Evolutionary conservation across 2,797 vertebrate genomes (phyloP).

Genomic region (Spea hammondii): DNA sequence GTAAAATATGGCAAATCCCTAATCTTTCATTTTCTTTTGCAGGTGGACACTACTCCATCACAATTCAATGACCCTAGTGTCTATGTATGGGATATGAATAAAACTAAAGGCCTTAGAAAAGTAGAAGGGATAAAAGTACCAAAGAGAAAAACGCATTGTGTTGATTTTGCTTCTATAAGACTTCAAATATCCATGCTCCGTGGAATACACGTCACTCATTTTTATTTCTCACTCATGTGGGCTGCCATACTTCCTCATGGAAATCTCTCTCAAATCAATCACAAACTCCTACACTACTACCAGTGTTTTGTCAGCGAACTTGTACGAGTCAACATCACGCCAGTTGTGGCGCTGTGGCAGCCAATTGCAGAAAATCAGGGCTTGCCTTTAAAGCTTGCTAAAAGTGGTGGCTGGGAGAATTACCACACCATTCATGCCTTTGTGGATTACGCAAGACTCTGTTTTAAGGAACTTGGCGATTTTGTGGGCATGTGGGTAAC

Average conservation of each 20-base stretch:
- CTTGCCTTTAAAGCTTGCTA: constrained; percentile 75
- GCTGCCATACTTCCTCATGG: constrained; percentile 82
- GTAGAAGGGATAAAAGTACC: constrained; percentile 71
- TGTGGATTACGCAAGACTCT: constrained; percentile 82
- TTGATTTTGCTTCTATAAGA: constrained; percentile 79
- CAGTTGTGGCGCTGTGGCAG: constrained; percentile 91
- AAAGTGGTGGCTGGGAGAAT: constrained; percentile 81
- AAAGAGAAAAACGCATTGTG: constrained; percentile 72
- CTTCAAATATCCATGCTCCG: constrained; percentile 81
- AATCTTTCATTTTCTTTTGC: constrained; percentile 14
- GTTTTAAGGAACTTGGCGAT: constrained; percentile 82
- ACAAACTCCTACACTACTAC: constrained; percentile 83
- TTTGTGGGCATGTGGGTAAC: constrained; percentile 93
- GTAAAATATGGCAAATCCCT: too few relatives aligned
- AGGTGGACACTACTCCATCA: constrained; percentile 85
- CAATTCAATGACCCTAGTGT: constrained; percentile 86
- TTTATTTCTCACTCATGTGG: constrained; percentile 94
- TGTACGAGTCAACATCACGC: constrained; percentile 80
- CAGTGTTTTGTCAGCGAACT: constrained; percentile 85
- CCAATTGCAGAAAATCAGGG: constrained; percentile 76
- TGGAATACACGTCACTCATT: constrained; percentile 80
- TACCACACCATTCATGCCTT: constrained; percentile 78
- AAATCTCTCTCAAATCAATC: constrained; percentile 74
- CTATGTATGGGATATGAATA: constrained; percentile 89
- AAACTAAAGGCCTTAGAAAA: constrained; percentile 78